Evolutionary conservation across 2,797 vertebrate genomes (phyloP).

Genomic region (Periparus ater): DNA sequence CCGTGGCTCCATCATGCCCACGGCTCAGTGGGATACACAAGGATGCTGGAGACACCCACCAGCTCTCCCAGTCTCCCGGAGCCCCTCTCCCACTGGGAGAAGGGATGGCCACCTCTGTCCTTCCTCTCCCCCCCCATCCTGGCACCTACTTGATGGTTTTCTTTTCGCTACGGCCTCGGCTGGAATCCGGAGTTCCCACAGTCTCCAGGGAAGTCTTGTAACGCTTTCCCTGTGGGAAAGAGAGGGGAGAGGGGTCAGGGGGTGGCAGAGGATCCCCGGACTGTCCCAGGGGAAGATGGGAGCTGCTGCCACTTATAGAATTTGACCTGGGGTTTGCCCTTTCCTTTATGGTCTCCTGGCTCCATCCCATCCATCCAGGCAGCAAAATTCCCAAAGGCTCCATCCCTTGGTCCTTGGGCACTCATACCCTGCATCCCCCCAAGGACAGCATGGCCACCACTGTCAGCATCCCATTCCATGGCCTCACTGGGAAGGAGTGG

Average conservation of each 20-base stretch:
- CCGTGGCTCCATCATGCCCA: rapidly evolving
- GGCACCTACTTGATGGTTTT: conserved; percentile 85
- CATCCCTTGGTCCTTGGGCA: not conserved
- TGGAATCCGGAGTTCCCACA: conserved; percentile 81
- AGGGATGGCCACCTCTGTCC: not conserved
- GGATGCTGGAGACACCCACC: not conserved
- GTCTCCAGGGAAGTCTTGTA: conserved; percentile 84
- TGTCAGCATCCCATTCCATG: not conserved
- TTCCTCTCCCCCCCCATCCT: not conserved
- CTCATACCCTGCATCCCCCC: rapidly evolving
- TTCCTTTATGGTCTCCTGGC: rapidly evolving
- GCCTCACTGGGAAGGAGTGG: not conserved
- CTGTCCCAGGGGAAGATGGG: too few species aligned
- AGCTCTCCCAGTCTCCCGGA: not conserved
- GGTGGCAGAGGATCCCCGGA: rapidly evolving
- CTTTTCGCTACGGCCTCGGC: conserved; percentile 81
- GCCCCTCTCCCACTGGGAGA: not conserved
- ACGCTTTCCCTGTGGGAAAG: conserved; percentile 76
- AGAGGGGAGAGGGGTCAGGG: not conserved
- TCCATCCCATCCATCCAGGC: not conserved
- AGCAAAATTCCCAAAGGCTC: not conserved
- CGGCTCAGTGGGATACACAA: rapidly evolving
- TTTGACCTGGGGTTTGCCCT: not conserved
- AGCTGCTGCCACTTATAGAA: too few species aligned
- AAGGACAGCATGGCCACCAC: not conserved